A percentile compares a stretch with the other conserved stretches of the same genome.
These are phyloP conservation scores for Metopolophium dirhodum DNA, from an alignment of 1,140 invertebrate genomes.

Conservation along the genomic window DNA sequence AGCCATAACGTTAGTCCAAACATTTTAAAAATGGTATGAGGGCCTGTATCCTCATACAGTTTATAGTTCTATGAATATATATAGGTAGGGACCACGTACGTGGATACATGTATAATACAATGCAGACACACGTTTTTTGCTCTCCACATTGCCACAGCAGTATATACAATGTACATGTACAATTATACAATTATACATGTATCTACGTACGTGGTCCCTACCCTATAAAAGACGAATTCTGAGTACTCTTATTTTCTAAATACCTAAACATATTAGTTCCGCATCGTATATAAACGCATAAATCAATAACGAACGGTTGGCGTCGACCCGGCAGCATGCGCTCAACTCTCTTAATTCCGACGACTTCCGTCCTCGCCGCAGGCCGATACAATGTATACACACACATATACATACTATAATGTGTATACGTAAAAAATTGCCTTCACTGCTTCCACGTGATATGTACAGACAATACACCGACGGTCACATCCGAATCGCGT, in stretches of 20 bases:
- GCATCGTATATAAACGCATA: background rate
- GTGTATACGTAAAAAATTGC: background rate
- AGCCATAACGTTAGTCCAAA: too few species aligned
- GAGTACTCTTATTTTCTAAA: background rate
- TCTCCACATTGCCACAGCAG: background rate
- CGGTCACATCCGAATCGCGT: background rate
- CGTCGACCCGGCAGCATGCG: background rate
- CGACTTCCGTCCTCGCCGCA: background rate
- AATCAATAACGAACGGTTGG: background rate
- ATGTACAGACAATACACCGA: background rate
- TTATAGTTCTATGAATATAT: too few species aligned
- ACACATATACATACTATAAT: background rate
- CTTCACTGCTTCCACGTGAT: background rate
- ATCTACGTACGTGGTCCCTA: too few species aligned
- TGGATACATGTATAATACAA: background rate
- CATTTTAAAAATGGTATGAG: too few species aligned
- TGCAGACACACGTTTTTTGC: background rate
- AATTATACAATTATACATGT: too few species aligned
- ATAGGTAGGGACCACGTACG: too few species aligned
- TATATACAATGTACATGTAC: too few species aligned
- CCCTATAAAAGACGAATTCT: background rate
- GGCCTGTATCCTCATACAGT: too few species aligned
- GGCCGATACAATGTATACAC: background rate
- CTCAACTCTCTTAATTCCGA: background rate
- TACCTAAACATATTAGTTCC: background rate